Conservation (phyloP, 1,140 invertebrate species). For the Daktulosphaira vitifoliae region DNA sequence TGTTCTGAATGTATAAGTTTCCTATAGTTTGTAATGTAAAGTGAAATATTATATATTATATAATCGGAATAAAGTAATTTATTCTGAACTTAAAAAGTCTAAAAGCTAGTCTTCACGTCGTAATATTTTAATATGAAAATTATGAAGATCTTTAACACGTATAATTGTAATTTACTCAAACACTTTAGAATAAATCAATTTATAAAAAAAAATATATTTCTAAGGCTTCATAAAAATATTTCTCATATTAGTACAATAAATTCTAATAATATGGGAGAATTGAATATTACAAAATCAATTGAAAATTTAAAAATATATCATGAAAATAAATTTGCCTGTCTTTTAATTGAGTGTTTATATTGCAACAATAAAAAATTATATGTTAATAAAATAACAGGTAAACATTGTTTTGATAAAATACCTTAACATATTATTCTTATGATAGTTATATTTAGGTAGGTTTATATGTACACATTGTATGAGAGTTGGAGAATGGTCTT, state of each 20-base stretch:
- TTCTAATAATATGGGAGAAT: no score
- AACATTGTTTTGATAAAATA: not conserved
- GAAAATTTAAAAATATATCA: slow-evolving; percentile 3
- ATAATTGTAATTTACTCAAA: no score
- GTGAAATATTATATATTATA: no score
- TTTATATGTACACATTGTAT: slow-evolving; percentile 27
- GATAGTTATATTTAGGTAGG: slow-evolving; percentile 11
- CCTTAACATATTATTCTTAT: not conserved
- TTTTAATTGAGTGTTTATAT: not conserved
- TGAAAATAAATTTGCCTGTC: slow-evolving; percentile 21
- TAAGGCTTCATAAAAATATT: not conserved
- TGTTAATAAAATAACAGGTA: slow-evolving; percentile 25
- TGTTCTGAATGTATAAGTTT: no score
- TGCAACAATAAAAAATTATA: slow-evolving; percentile 12
- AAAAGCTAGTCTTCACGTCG: no score
- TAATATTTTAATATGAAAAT: no score
- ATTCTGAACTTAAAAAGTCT: no score
- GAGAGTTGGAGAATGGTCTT: slow-evolving; percentile 5
- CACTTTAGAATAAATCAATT: no score
- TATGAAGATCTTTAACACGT: no score
- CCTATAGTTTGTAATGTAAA: no score
- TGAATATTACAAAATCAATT: slow-evolving; percentile 3
- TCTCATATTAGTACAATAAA: not conserved
- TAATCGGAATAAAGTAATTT: no score
- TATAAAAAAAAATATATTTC: slow-evolving; percentile 3